Percentiles rank a stretch among this genome's conserved stretches.
Conservation (phyloP, 2,113 vertebrate genomes). For the Chunga burmeisteri region DNA sequence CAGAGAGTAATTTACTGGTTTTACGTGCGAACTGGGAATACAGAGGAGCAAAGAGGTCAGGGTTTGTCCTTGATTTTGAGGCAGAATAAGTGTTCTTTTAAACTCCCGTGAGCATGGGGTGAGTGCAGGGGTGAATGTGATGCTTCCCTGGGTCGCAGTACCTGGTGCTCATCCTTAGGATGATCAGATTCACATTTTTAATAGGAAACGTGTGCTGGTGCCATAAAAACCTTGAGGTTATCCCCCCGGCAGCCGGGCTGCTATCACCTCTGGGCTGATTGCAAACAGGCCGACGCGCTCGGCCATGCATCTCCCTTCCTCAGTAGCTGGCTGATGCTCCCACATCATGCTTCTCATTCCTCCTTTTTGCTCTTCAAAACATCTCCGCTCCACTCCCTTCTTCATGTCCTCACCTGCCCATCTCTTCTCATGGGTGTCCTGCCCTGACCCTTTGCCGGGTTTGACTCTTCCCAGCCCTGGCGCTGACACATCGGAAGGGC, state of each 20-base stretch:
- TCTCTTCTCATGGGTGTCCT: neutral
- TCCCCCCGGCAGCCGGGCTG: neutral
- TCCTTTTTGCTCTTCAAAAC: neutral
- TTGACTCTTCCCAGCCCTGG: neutral
- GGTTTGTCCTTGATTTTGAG: neutral
- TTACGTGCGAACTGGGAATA: neutral
- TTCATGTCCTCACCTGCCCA: neutral
- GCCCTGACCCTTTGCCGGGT: neutral
- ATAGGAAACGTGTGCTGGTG: neutral
- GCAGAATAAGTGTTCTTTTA: neutral
- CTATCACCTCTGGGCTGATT: neutral
- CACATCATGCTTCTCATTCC: neutral
- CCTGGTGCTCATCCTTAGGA: neutral
- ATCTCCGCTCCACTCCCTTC: neutral
- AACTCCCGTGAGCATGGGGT: accelerated
- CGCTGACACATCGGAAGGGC: accelerated
- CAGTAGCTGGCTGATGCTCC: neutral
- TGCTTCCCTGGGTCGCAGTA: accelerated
- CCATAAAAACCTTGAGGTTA: neutral
- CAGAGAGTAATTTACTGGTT: neutral
- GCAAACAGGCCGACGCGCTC: neutral
- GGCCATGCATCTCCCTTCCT: neutral
- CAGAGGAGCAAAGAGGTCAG: neutral
- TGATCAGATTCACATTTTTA: neutral
- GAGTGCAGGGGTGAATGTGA: neutral